Evolutionary conservation across 2,113 vertebrate genomes (phyloP), one percentile per base, ranked within the genome.

Genomic region (Caranx ignobilis): DNA sequence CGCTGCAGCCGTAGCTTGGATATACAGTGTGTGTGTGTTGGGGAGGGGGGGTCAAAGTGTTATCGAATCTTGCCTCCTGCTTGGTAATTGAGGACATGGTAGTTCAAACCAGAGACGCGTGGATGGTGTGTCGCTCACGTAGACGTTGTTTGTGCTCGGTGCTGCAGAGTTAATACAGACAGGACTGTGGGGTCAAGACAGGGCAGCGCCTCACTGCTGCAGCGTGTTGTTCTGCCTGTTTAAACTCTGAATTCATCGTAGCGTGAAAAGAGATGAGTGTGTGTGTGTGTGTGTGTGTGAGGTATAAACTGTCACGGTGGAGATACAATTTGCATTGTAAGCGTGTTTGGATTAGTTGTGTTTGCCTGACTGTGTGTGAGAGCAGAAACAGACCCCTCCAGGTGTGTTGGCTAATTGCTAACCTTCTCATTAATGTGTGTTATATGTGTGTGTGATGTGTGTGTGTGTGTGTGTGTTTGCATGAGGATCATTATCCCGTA

Each of bases 41-140:
- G 60, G 47, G 35, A 39, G 3, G n/a, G 61, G 72, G 48, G 45
- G 54, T 54, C 13, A 43, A 50, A 70, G 62, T 39, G 3, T 77
- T 64, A 78, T n/a, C 1, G 1, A 76, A 71, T 79, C 60, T 75
- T 86, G 78, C 83, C 85, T 84, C 85, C 85, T 90, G 87, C 84
- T 91, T 91, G 90, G 84, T 87, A 70, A 81, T 63, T 65, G 68
- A 86, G 59, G 66, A 84, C 68, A 91, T 66, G 68, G 60, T 75
- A 84, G 61, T 78, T 77, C 54, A 80, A 70, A 31, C 31, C 34
- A 0, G 4, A 73, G 64, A 31, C 43, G 0, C 79, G 35, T 75
- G 61, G 73, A 73, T 55, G 39, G n/a, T 63, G 18, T 0, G 3
- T 5, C 13, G 12, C n/a, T 26, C 1, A 2, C 62, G 45, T 19